Percentiles rank a stretch among this genome's conserved stretches.
Evolutionary conservation across 2,113 vertebrate genomes (phyloP).

Genomic region (Nymphicus hollandicus): DNA sequence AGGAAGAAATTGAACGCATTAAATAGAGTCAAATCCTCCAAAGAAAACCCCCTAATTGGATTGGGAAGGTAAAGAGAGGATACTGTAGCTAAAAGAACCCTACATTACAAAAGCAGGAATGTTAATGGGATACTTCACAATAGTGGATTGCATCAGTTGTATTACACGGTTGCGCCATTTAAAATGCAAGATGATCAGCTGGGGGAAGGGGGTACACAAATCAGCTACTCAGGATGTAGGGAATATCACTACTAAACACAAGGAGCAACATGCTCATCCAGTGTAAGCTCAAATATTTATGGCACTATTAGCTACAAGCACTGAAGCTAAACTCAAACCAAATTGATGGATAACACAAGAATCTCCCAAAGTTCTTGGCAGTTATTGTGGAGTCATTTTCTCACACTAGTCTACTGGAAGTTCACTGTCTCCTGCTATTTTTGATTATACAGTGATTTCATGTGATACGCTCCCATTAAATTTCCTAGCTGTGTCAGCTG

Average conservation of each 20-base stretch:
- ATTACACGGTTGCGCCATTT: neutral
- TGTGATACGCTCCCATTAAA: neutral
- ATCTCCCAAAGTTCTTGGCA: neutral
- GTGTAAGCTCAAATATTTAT: neutral
- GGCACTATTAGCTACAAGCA: neutral
- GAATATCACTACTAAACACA: neutral
- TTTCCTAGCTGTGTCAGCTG: neutral
- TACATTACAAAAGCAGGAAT: constrained; percentile 2
- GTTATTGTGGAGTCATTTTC: neutral
- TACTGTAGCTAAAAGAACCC: neutral
- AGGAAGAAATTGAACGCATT: neutral
- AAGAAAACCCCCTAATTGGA: neutral
- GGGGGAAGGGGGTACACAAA: neutral
- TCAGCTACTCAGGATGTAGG: neutral
- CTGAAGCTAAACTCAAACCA: neutral
- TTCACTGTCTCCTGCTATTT: neutral
- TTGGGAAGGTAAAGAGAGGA: constrained; percentile 12
- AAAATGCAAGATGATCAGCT: neutral
- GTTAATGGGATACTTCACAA: neutral
- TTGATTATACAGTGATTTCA: neutral
- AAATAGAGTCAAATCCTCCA: neutral
- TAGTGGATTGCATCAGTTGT: neutral
- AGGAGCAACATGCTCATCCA: neutral
- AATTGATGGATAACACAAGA: neutral
- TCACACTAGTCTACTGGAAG: neutral